Conservation (phyloP, 1,140 invertebrate species). For the Penaeus chinensis region DNA sequence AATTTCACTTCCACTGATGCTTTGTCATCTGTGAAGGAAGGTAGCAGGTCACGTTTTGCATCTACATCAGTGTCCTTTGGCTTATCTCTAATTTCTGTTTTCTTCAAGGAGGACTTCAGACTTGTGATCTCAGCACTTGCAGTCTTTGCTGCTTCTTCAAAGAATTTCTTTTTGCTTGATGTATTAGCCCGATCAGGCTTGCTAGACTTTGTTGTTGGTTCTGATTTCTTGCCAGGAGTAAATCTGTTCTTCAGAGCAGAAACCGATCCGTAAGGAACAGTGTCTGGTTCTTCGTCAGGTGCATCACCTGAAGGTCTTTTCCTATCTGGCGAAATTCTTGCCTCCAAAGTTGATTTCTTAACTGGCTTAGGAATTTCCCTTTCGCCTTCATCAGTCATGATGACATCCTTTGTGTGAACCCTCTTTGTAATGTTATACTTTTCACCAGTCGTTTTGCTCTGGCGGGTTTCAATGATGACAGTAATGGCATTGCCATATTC, state of each 20-base stretch:
- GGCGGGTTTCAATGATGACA: conserved; percentile 60
- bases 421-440: conserved; percentile 63
- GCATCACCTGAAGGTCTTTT: conserved; percentile 36
- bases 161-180: conserved; percentile 51
- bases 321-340: conserved; percentile 21
- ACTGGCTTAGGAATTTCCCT: conserved; percentile 29
- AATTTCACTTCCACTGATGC: conserved; percentile 44
- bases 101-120: conserved; percentile 8
- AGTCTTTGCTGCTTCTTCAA: conserved; percentile 58
- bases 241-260: conserved; percentile 60
- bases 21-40: conserved; percentile 15
- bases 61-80: conserved; percentile 19
- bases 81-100: conserved; percentile 13
- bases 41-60: conserved; percentile 15
- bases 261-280: conserved; percentile 58
- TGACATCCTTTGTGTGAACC: conserved; percentile 57
- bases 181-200: conserved; percentile 55
- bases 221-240: conserved; percentile 35
- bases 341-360: conserved; percentile 45
- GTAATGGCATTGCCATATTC: conserved; percentile 49
- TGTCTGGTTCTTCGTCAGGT: conserved; percentile 35
- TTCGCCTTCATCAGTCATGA: conserved; percentile 60
- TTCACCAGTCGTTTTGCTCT: conserved; percentile 57
- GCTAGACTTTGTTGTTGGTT: conserved; percentile 17
- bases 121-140: conserved; percentile 14